Evolutionary conservation across 2,888 invertebrate species (phyloP).

Genomic region (Drosophila antonietae): DNA sequence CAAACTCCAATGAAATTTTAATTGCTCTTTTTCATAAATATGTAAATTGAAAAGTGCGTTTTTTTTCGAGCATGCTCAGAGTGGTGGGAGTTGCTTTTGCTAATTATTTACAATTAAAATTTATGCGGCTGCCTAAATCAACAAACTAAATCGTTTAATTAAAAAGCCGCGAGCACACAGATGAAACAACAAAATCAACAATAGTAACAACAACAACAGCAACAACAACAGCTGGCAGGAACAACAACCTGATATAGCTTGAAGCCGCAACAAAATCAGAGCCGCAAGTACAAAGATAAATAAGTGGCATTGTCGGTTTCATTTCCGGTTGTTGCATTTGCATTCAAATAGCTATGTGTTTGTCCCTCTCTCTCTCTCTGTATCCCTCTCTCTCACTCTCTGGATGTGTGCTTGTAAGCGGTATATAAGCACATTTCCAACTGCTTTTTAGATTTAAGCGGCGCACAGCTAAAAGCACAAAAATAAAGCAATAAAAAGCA

Average conservation of each 20-base stretch:
- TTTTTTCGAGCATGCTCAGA: slow-evolving; percentile 16
- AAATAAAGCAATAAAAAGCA: slow-evolving; percentile 78
- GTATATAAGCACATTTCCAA: slow-evolving; percentile 75
- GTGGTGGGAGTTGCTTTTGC: neutral
- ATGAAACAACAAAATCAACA: slow-evolving; percentile 35
- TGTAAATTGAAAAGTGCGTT: slow-evolving; percentile 50
- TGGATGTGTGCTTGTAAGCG: slow-evolving; percentile 60
- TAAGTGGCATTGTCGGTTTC: slow-evolving; percentile 80
- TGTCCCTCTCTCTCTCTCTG: neutral
- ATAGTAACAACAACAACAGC: slow-evolving; percentile 19
- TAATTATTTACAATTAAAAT: slow-evolving; percentile 76
- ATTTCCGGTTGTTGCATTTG: slow-evolving; percentile 79
- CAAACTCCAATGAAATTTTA: slow-evolving; percentile 69
- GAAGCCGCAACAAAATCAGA: slow-evolving; percentile 75
- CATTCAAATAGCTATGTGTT: slow-evolving; percentile 61
- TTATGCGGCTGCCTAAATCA: slow-evolving; percentile 74
- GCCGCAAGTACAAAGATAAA: slow-evolving; percentile 79
- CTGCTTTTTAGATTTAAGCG: slow-evolving; percentile 76
- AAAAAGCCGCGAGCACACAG: slow-evolving; percentile 60
- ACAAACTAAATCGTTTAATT: slow-evolving; percentile 76
- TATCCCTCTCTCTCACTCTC: no score
- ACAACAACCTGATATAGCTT: slow-evolving; percentile 51
- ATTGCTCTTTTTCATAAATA: slow-evolving; percentile 67
- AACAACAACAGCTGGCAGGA: slow-evolving; percentile 28
- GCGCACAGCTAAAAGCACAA: slow-evolving; percentile 72